Conservation (phyloP, 2,113 vertebrate genomes). For the Rhagologus leucostigma region DNA sequence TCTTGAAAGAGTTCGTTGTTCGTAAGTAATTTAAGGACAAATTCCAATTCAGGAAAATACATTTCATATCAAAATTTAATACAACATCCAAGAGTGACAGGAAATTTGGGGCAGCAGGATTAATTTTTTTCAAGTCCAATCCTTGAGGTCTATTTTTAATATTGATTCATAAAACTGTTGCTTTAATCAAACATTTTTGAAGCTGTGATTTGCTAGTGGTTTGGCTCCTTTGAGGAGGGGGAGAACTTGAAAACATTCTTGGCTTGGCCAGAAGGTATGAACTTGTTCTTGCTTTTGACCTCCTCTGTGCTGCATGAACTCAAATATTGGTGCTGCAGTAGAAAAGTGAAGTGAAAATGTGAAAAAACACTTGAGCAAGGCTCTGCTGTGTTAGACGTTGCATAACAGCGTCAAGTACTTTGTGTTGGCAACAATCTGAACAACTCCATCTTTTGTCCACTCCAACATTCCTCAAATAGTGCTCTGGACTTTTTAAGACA, state of each 20-base stretch:
- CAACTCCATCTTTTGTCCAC: neutral
- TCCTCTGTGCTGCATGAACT: neutral
- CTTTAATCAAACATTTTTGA: conserved; percentile 2
- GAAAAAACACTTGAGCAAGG: neutral
- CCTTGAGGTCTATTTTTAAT: conserved; percentile 19
- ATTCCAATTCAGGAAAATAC: conserved; percentile 68
- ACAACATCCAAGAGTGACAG: conserved; percentile 56
- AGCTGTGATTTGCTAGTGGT: conserved; percentile 14
- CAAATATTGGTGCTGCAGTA: neutral
- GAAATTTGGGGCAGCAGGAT: conserved; percentile 37
- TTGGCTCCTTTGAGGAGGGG: neutral
- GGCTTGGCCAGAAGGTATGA: neutral
- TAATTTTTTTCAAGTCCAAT: neutral
- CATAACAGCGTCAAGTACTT: neutral
- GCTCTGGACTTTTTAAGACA: neutral
- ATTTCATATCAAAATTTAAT: conserved; percentile 61
- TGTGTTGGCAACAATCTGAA: neutral
- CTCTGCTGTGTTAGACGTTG: neutral
- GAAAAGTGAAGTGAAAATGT: neutral
- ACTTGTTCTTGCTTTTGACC: conserved; percentile 8
- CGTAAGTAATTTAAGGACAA: conserved; percentile 62
- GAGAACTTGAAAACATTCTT: neutral
- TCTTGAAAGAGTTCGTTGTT: conserved; percentile 70
- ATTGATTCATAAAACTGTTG: conserved; percentile 15
- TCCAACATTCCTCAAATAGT: neutral